Percentiles rank a stretch among this genome's conserved stretches.
phyloP scores from a whole-genome alignment of 2,113 vertebrate species.

The Pterocles burchelli region DNA sequence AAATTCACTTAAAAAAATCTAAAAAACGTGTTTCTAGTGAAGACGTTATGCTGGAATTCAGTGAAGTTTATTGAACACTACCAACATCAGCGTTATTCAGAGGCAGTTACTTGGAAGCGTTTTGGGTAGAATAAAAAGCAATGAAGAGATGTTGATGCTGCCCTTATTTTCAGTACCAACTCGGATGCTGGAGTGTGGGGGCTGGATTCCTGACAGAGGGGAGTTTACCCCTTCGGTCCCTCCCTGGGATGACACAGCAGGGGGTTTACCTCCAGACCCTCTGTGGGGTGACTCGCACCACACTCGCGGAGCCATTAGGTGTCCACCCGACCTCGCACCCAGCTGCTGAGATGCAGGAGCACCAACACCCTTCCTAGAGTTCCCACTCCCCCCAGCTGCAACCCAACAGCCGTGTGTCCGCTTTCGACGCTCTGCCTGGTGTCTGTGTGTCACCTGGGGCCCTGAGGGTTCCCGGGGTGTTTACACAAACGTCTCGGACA shows the following conservation, averaged over 20 bases:
- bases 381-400: accelerated
- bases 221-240: not conserved
- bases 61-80: not conserved
- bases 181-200: accelerated
- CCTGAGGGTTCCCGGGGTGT: not conserved
- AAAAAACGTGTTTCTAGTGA: accelerated
- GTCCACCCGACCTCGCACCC: not conserved
- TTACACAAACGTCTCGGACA: accelerated
- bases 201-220: no score
- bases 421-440: not conserved
- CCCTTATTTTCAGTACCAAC: not conserved
- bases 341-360: not conserved
- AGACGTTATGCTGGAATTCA: not conserved
- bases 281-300: accelerated
- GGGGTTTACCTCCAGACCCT: not conserved
- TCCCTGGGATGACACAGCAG: not conserved
- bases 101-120: not conserved
- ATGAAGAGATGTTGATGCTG: accelerated
- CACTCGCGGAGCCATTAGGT: accelerated
- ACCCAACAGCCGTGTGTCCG: accelerated
- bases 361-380: no score
- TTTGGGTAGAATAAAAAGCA: not conserved
- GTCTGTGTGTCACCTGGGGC: accelerated
- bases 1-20: not conserved
- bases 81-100: accelerated